phyloP scores from a whole-genome alignment of 2,797 vertebrate species.

The Gallinago solitaria region DNA sequence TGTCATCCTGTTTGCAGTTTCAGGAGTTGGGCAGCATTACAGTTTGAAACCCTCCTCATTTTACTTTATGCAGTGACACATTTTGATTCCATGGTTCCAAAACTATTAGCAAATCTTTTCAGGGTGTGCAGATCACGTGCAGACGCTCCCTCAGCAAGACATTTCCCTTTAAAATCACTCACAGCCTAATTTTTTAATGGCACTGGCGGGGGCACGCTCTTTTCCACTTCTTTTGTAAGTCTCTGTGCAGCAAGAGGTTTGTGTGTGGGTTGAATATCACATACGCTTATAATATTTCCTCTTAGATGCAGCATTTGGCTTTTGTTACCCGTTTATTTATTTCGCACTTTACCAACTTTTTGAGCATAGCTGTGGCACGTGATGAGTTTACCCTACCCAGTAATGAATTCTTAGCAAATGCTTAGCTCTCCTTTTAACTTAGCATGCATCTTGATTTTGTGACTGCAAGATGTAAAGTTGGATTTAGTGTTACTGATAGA shows the following conservation, averaged over 20 bases:
- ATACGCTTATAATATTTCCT: background rate
- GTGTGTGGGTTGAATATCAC: background rate
- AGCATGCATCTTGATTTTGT: background rate
- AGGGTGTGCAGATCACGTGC: background rate
- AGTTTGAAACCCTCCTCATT: background rate
- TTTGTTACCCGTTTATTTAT: background rate
- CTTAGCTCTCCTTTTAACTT: background rate
- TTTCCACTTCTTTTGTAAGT: background rate
- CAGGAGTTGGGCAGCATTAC: background rate
- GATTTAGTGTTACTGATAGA: background rate
- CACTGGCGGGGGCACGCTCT: fast-evolving
- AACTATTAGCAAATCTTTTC: background rate
- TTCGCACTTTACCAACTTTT: background rate
- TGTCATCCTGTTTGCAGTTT: background rate
- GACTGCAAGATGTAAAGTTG: background rate
- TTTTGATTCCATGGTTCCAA: background rate
- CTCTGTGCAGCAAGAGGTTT: background rate
- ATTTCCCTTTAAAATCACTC: background rate
- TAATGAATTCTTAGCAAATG: background rate
- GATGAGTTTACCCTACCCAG: background rate
- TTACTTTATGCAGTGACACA: background rate
- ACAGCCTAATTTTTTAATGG: background rate
- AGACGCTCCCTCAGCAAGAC: background rate
- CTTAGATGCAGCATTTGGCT: background rate
- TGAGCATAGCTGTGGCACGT: fast-evolving